These are phyloP conservation scores for Nylanderia fulva DNA, from an alignment of 1,140 invertebrate genomes.

Conservation along the genomic window DNA sequence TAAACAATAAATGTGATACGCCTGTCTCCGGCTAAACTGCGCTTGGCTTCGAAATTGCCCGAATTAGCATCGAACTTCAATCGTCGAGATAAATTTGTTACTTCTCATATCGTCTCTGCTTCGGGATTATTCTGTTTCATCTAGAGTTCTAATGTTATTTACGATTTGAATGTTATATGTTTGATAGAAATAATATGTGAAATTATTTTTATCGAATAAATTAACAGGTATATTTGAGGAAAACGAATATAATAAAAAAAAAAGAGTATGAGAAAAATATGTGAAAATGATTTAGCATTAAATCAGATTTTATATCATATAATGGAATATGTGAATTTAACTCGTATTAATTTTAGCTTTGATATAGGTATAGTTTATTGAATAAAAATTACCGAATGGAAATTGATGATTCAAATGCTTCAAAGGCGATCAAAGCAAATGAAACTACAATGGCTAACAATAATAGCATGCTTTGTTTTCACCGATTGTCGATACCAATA, in stretches of 20 bases:
- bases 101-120: background rate
- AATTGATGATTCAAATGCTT: slow-evolving; percentile 15
- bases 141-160: background rate
- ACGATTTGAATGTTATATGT: background rate
- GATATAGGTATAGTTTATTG: background rate
- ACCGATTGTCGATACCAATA: background rate
- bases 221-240: background rate
- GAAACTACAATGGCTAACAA: slow-evolving; percentile 17
- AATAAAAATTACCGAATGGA: background rate
- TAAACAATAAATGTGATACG: slow-evolving; percentile 22
- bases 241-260: background rate
- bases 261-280: background rate
- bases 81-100: slow-evolving; percentile 10
- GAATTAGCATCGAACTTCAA: slow-evolving; percentile 18
- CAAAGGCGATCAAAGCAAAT: slow-evolving; percentile 17
- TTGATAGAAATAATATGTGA: background rate
- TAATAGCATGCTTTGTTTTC: background rate
- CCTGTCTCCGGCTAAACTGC: slow-evolving; percentile 26
- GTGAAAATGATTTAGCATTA: background rate
- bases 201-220: background rate
- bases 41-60: slow-evolving; percentile 19
- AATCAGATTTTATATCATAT: background rate
- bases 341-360: background rate
- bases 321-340: background rate
- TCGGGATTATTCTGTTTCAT: background rate